Base-by-base conservation (phyloP, 2,113 vertebrate species). In the Dipodomys spectabilis region DNA sequence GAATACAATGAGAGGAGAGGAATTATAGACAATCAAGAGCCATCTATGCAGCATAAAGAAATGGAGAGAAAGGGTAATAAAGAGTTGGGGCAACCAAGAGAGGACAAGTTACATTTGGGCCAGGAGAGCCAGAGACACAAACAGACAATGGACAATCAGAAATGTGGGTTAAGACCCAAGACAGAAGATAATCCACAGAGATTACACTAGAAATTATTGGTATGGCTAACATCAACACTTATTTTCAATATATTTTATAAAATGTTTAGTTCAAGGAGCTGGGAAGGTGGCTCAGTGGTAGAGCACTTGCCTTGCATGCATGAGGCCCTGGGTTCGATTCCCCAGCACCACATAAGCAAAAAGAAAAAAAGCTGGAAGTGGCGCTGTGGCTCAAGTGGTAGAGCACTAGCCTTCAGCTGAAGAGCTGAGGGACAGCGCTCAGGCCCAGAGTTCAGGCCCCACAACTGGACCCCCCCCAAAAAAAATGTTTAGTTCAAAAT, bases 171-270 rank as follows among this genome's bases (percentile, higher is more conserved):
- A 60, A 53, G 68, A 87, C 12, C 75, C 30, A 73, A 74, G 67
- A 4, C 44, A 69, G 75, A 15, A 73, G 20, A 19, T 19, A 45
- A 86, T 53, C 35, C 5, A 19, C 35, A 68, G 57, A 74, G 12
- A 73, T 30, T 64, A 35, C 23, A 32, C 28, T 28, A 11, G 57
- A 91, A 78, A 87, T 45, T 65, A 92, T 0, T 83, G 22, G 12
- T 11, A 53, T 23, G 39, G 23, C 16, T 79, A 75, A 68, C 13
- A 67, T 15, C 18, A 53, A 88, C 16, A 65, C 65, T 45, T 44
- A 60, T 65, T 77, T 78, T 87, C 80, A 86, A 94, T 93, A 53
- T 65, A 72, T n/a, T 91, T 92, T n/a, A 69, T 32, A 64, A 83
- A 68, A 73, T 20, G 12, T 39, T 39, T 39, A 39, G 39, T 39